Percentiles rank a stretch among this genome's conserved stretches.
phyloP scores from a whole-genome alignment of 2,797 vertebrate genomes.

The Chiroxiphia lanceolata region DNA sequence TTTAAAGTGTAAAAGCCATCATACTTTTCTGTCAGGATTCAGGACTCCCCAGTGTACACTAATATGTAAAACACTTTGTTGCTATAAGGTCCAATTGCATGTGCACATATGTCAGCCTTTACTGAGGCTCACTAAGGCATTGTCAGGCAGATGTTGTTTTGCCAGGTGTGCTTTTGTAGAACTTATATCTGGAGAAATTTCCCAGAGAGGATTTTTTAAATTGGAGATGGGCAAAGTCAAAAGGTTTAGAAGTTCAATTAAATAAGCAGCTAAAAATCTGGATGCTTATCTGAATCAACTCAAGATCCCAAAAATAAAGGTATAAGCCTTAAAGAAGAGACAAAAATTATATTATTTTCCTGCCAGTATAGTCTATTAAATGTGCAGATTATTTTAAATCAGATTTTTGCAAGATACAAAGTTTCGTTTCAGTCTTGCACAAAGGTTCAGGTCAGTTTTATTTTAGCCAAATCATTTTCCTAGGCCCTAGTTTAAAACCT shows the following conservation, averaged over 20 bases:
- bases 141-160: constrained; percentile 60
- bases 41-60: constrained; percentile 38
- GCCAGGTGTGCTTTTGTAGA: constrained; percentile 51
- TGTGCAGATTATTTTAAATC: not conserved
- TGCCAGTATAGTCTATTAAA: not conserved
- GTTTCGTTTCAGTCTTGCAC: not conserved
- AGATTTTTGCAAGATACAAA: not conserved
- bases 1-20: constrained; percentile 36
- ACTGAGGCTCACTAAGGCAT: constrained; percentile 27
- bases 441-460: not conserved
- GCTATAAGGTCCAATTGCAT: constrained; percentile 1
- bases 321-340: not conserved
- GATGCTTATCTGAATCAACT: not conserved
- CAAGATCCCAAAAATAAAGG: not conserved
- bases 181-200: constrained; percentile 9
- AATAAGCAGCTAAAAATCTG: not conserved
- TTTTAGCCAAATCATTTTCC: not conserved
- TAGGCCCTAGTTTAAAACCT: not conserved
- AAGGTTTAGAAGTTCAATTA: not conserved
- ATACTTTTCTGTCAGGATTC: constrained; percentile 17
- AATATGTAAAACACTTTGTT: constrained; percentile 25
- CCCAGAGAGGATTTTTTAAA: constrained; percentile 18
- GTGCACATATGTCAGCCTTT: constrained; percentile 40
- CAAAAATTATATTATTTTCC: not conserved
- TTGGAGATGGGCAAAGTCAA: constrained; percentile 35